Evolutionary conservation across 2,113 vertebrate species (phyloP), one percentile per base, ranked within the genome.

Genomic region (Eptesicus fuscus): DNA sequence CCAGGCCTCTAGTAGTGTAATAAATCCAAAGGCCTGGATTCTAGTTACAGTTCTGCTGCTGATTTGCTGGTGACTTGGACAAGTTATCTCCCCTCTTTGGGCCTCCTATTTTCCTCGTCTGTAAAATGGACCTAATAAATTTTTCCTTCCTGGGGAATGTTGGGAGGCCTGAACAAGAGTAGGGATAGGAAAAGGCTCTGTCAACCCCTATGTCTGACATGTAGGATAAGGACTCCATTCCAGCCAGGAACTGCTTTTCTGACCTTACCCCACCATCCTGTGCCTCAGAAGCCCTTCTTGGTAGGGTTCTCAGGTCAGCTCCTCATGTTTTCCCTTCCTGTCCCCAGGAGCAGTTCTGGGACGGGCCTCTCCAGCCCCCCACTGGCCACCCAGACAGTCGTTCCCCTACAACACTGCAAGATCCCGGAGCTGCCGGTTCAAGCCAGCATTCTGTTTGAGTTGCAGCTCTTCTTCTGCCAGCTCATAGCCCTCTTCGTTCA

Each of bases 381-480:
- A 0, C 95, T 99, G 95, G 99, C 99, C 1, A 84, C 99, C 0
- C 99, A 99, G 98, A 99, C 99, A 0, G 99, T 99, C 1, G 98
- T 99, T 11, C 99, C 99, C 12, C 98, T 99, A 44, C 98, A 99
- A 96, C 99, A 99, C 98, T 99, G 99, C 91, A 99, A 99, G 98
- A 99, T 99, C 97, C 99, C 99, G 0, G 99, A 99, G 97, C 97
- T 99, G 91, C 99, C 99, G 0, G 96, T 99, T 96, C 99, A 99
- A 97, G 98, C 98, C 78, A 99, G 99, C 16, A 98, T 99, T 87
- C 97, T 99, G 51, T 99, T 99, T 47, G 99, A 99, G 96, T 98
- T 99, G 9, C 99, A 99, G 94, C 99, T 99, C 59, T 99, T 99
- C 98, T 99, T 99, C 98, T 99, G 99, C 98, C 99, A 99, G 93